Evolutionary conservation across 1,140 invertebrate genomes (phyloP), one percentile per base, ranked within the genome.

Genomic region (Ladona fulva): DNA sequence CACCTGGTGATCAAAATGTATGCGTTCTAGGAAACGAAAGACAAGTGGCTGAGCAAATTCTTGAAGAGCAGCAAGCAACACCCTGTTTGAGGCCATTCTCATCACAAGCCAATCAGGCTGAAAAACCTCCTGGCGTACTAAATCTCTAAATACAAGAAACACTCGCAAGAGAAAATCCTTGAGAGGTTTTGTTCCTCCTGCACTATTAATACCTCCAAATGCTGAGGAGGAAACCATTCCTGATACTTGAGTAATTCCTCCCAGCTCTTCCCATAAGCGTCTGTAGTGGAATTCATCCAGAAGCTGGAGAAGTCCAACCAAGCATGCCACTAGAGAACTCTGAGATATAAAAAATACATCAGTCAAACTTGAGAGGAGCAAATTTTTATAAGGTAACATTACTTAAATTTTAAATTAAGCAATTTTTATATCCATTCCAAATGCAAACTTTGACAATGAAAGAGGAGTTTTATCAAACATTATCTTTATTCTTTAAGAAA

Each of bases 51-150:
- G 92, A 7, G 95, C 93, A 78, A 98, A 90, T 81, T 97, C 94
- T 84, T 95, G 90, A 66, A 98, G 85, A 0, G 95, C 92, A 77
- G 92, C 92, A 6, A 97, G 84, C 77, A 99, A 91, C 8, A 97
- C 92, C 86, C 92, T 91, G 83, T 97, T 97, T 76, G 94, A 92
- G 74, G 95, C 90, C 87, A 98, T 92, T 82, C 94, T 91, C 85
- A 99, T 94, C 14, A 97, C 92, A 76, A 96, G 87, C 97, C 97
- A 99, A 83, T 98, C 96, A 0, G 89, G 86, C 5, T 95, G 92
- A 82, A 96, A 99, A 0, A 98, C 93, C 80, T 94, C 91, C 83
- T 94, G 88, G 80, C 90, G 88, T 19, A 97, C 91, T 5, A 98
- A 87, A 83, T 95, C 92, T 25, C 92, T 89, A 80, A 98, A 93